Conservation (phyloP, 2,113 vertebrate genomes). For the Pungitius pungitius region DNA sequence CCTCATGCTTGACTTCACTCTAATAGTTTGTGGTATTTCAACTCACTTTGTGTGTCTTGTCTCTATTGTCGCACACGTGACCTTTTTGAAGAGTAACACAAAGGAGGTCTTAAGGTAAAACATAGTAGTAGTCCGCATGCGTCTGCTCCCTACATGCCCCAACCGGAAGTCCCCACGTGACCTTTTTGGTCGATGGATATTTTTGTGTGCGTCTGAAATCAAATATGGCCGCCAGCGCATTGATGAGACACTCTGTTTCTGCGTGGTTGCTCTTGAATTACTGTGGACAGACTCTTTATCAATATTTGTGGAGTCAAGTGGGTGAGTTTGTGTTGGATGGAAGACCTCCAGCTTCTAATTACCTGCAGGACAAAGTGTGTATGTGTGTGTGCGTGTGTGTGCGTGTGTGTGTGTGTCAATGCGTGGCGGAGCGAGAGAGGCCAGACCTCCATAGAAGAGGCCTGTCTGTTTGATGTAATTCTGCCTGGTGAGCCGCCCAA, state of each 20-base stretch:
- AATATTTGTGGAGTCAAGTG: conserved; percentile 72
- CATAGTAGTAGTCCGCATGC: no score
- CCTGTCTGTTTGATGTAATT: conserved; percentile 74
- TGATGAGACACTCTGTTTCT: conserved; percentile 45
- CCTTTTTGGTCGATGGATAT: conserved; percentile 3
- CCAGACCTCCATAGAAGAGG: conserved; percentile 68
- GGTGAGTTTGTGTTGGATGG: conserved; percentile 69
- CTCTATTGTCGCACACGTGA: conserved; percentile 3
- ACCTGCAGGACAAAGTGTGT: conserved; percentile 55
- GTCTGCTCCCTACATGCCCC: no score
- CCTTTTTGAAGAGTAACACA: no score
- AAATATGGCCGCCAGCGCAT: conserved; percentile 29
- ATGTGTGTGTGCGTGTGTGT: conserved; percentile 18
- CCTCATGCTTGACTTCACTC: conserved; percentile 53
- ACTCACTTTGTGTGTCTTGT: conserved; percentile 34
- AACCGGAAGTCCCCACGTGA: no score
- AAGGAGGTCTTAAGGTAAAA: no score
- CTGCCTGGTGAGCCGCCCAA: conserved; percentile 68
- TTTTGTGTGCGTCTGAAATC: conserved; percentile 29
- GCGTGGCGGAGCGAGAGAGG: conserved; percentile 14
- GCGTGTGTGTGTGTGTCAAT: conserved; percentile 11
- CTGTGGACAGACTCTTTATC: conserved; percentile 58
- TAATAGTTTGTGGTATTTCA: conserved; percentile 53
- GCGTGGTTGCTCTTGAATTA: conserved; percentile 50
- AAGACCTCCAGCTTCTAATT: conserved; percentile 65